Base-by-base conservation (phyloP, 2,888 invertebrate species). In the Synanthedon vespiformis region DNA sequence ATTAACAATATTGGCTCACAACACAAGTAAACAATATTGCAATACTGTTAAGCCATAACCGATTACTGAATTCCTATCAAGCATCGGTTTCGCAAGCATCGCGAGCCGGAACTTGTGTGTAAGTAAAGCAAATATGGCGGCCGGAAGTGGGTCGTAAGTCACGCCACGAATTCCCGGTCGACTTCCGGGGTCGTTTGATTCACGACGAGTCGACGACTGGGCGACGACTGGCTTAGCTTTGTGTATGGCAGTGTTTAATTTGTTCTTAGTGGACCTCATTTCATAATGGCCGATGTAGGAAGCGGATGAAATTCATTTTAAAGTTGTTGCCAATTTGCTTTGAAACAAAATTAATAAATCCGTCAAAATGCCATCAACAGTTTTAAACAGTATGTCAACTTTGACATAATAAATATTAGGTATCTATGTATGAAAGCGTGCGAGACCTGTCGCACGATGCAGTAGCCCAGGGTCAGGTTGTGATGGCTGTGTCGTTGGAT, bases 131-230 rank as follows among this genome's bases (percentile, higher is more conserved):
- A 83, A 84, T 82, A 84, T 82, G 82, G 81, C 73, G 65, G 67
- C 62, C 80, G 83, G 84, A 83, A 72, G 83, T 69, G 74, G 77
- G 67, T 74, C 82, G 84, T 85, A 83, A 82, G 81, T 85, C 81
- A 84, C 80, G 82, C 81, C 78, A 65, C 74, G 72, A 73, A 67
- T 67, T 75, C 72, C 73, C 69, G 65, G 59, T 62, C 65, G 65
- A 74, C 74, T 82, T 82, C 83, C 27, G 48, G 48, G 75, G 75
- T 58, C 63, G 63, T 62, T 67, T 62, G 68, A 65, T 66, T 67
- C 68, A 66, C 65, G 67, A 63, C 62, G 59, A 58, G 57, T 61
- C 65, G 68, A 60, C 54, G 57, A 58, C 40, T 52, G 52, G 52
- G 57, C 61, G 58, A 59, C 44, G 44, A 44, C 12, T 44, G 44